phyloP scores from a whole-genome alignment of 2,797 vertebrate species.

The Lacerta viridis region DNA sequence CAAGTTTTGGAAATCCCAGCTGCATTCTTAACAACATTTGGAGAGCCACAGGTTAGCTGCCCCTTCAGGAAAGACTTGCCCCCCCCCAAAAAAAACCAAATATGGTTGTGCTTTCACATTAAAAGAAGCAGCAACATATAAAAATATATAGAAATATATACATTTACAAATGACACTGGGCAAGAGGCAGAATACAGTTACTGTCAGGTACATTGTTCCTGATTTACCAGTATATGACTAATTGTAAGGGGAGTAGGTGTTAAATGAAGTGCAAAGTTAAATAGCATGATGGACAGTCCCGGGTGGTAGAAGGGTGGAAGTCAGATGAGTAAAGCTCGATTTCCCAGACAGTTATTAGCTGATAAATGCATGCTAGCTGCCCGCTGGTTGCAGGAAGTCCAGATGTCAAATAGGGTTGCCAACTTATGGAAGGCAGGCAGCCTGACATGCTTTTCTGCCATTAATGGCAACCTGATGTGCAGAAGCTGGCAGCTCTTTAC shows the following conservation, averaged over 20 bases:
- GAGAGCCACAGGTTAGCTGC: too few relatives aligned
- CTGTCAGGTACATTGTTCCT: background rate
- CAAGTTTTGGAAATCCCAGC: too few relatives aligned
- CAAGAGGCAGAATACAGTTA: background rate
- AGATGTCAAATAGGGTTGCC: background rate
- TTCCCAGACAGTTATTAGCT: background rate
- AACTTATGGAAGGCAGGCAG: background rate
- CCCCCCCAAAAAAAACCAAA: too few relatives aligned
- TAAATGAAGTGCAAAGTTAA: background rate
- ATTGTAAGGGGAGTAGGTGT: background rate
- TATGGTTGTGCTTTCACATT: too few relatives aligned
- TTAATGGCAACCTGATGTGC: too few relatives aligned
- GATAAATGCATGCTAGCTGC: background rate
- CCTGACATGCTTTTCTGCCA: background rate
- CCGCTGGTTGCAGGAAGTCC: background rate
- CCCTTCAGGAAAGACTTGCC: too few relatives aligned
- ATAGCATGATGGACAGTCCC: conserved; percentile 19
- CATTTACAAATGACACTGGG: background rate
- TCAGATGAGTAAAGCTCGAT: conserved; percentile 49
- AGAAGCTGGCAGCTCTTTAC: background rate
- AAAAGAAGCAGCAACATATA: too few relatives aligned
- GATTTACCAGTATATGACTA: background rate
- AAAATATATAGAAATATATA: background rate
- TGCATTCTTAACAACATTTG: too few relatives aligned
- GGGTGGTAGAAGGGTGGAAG: background rate